Base-by-base conservation (phyloP, 2,797 vertebrate genomes). In the Bucorvus abyssinicus region DNA sequence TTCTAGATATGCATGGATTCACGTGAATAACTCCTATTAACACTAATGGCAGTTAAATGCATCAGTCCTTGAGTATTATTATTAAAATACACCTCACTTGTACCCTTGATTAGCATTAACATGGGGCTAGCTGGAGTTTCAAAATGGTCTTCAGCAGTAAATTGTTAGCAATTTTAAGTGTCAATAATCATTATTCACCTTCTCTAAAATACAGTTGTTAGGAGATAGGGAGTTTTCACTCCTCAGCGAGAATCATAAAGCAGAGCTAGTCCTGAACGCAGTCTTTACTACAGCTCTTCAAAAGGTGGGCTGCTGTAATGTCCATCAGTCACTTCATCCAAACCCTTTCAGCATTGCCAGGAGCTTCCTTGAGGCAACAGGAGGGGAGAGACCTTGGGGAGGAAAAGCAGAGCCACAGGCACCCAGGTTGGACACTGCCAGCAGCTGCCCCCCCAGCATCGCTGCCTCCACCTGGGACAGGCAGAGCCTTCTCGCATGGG, bases 101-200 rank as follows among this genome's bases (percentile, higher is more conserved):
- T 89, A 90, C 52, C 70, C 65, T 87, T 40, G 84, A 91, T 89
- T 84, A 93, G 6, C 70, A 88, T 78, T 77, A 92, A 49, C 26
- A 26, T 53, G 36, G 30, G 47, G 42, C 32, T 87, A 75, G 27
- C 29, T 80, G 40, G 21, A n/a, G 38, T 85, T 91, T 84, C 71
- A 90, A 56, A 83, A 73, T 82, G 42, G 34, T 82, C 63, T 87
- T 87, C 80, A 89, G 18, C 6, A 42, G 38, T 38, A 83, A 90
- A 89, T 93, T 94, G 83, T 92, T 91, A 87, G 67, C 74, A 95
- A 97, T 96, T 96, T 96, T 87, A 91, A 92, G 52, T 93, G 83
- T 94, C 84, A 92, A 90, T 96, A 97, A 74, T 90, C 86, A 80
- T 94, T 93, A 83, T 57, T 92, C 83, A 76, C 73, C 68, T 80